Evolutionary conservation across 2,888 invertebrate species (phyloP), one percentile per base, ranked within the genome.

Genomic region (Ellobium chinense): DNA sequence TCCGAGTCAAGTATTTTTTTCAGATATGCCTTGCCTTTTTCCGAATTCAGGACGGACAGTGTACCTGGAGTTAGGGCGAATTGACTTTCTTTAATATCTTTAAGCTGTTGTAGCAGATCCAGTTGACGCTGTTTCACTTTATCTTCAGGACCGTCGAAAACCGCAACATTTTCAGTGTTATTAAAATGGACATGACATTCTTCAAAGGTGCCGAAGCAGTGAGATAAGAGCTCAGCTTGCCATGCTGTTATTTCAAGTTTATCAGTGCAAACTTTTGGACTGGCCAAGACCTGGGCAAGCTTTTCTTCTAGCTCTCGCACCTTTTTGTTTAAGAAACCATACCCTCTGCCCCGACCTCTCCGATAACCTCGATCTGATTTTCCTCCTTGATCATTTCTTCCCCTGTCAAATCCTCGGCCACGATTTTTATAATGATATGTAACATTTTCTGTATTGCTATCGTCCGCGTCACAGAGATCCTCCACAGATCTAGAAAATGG

Each of bases 121-220:
- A 37, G 12, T 21, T 65, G 31, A 29, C 65, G 54, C 5, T 46
- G 2, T 46, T 75, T 46, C 14, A 75, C 65, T 39, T 39, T 14
- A 1, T 75, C 54, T n/a, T n/a, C 5, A 4, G 37, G n/a, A 5
- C 75, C 63, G 21, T 65, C 62, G 9, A 75, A 31, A 21, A 65
- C 9, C 2, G 65, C 75, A 29, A 54, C 1, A 46, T 54, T 65
- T 54, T 5, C 34, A 1, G 27, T 21, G 7, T n/a, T n/a, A 39
- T 75, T n/a, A 65, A 46, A 75, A 21, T 54, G 5, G 36, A 65
- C 31, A 14, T 4, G 24, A 54, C 63, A 63, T 36, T n/a, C 54
- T 31, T 46, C 39, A 75, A 75, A 54, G 46, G 1, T 12, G 46
- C 65, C 65, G 39, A 75, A 65, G 54, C 34, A 75, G 31, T 63